phyloP scores from a whole-genome alignment of 2,888 invertebrate species.

The Epinotia brunnichana region DNA sequence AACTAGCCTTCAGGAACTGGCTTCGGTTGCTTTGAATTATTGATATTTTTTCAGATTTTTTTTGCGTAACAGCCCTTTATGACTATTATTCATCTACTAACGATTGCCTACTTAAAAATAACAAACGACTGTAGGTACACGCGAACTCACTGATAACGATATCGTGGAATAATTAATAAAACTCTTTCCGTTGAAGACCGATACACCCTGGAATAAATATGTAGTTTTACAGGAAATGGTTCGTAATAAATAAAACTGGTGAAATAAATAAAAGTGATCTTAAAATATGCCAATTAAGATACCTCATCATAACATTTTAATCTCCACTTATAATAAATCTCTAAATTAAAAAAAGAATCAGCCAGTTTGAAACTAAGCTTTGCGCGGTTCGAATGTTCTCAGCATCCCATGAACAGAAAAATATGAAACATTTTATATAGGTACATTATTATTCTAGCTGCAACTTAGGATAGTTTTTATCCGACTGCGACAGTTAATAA shows the following conservation, averaged over 20 bases:
- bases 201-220: neutral
- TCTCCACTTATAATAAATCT: no score
- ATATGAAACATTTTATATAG: no score
- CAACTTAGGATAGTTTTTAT: no score
- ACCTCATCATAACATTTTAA: neutral
- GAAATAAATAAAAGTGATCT: neutral
- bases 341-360: no score
- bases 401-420: no score
- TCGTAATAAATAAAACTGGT: neutral
- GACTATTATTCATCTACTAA: slow-evolving; percentile 48
- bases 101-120: slow-evolving; percentile 60
- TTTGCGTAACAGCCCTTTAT: neutral
- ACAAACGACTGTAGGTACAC: slow-evolving; percentile 62
- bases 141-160: slow-evolving; percentile 54
- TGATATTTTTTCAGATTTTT: no score
- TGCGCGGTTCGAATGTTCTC: no score
- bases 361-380: no score
- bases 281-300: slow-evolving; percentile 15
- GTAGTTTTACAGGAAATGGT: neutral
- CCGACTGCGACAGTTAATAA: no score
- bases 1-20: no score
- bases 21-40: neutral
- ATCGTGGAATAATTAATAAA: slow-evolving; percentile 63
- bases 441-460: no score
- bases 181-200: slow-evolving; percentile 44